Evolutionary conservation across 2,113 vertebrate genomes (phyloP), one percentile per base, ranked within the genome.

Genomic region (Xiphophorus couchianus): DNA sequence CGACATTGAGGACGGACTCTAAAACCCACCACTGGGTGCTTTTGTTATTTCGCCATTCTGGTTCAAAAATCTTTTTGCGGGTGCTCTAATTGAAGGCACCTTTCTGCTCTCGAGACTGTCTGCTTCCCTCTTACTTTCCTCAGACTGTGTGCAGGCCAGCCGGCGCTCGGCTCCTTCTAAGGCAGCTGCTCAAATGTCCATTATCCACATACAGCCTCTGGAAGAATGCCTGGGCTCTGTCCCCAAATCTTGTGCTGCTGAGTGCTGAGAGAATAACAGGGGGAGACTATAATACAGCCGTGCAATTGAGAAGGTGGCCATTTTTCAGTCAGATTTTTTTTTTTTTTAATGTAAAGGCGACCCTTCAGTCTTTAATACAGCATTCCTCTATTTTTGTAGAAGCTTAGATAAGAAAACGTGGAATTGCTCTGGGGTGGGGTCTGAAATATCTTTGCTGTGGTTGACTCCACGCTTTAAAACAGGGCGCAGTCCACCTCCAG

Each of bases 311-410:
- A 84, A 84, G 78, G 77, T 76, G 91, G 86, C 86, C 82, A 76
- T 86, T 81, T 86, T 65, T 39, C 78, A 75, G 87, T 86, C 81
- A 73, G 71, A 9, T 78, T 80, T 89, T 77, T 44, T 62, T 78
- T 58, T 66, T 78, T 69, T 48, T 68, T 82, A 72, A 28, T 63
- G 61, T 83, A 81, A 82, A 90, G 90, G 88, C 84, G 88, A 81
- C 85, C 86, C 25, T 33, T 89, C 79, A 90, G 91, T 93, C 90
- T 91, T 91, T 89, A 88, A 90, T 90, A 91, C 86, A 91, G 91
- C 89, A 90, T 93, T 93, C 89, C 86, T 93, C 88, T 92, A 91
- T 90, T 90, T 91, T 84, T 89, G 86, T 88, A 88, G 84, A 88
- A 89, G 90, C 74, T 62, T 87, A 92, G 86, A 89, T 89, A 87